phyloP scores from a whole-genome alignment of 2,888 invertebrate genomes.

The Acleris sparsana region DNA sequence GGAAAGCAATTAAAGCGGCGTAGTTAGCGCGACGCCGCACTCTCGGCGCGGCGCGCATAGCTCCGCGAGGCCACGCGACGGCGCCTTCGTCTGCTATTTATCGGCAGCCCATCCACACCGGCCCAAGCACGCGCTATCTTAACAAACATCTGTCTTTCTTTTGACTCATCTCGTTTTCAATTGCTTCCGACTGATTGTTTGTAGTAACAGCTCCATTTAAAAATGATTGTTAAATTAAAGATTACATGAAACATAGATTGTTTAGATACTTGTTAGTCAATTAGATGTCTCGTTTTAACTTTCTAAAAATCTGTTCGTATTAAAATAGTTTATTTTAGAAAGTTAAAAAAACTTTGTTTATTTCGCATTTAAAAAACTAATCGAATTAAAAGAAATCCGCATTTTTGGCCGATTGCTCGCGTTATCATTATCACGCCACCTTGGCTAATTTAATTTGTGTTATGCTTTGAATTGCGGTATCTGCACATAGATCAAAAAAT shows the following conservation, averaged over 20 bases:
- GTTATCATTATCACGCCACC: conserved; percentile 11
- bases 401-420: conserved; percentile 18
- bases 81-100: conserved; percentile 63
- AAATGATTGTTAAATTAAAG: not conserved
- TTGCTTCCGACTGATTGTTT: conserved; percentile 8
- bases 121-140: conserved; percentile 44
- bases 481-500: no score
- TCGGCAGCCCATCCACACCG: conserved; percentile 56
- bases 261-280: not conserved
- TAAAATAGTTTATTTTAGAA: conserved; percentile 25
- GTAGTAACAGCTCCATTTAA: conserved; percentile 4
- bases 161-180: conserved; percentile 38
- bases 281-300: conserved; percentile 2
- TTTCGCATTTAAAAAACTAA: not conserved
- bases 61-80: conserved; percentile 69
- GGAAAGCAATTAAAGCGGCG: conserved; percentile 67
- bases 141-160: conserved; percentile 56
- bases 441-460: not conserved
- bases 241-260: not conserved
- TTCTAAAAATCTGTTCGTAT: conserved; percentile 14
- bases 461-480: no score
- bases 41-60: conserved; percentile 64
- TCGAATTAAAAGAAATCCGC: not conserved
- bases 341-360: conserved; percentile 10
- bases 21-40: conserved; percentile 46